Evolutionary conservation across 2,113 vertebrate species (phyloP).

Genomic region (Epinephelus cyanopodus): DNA sequence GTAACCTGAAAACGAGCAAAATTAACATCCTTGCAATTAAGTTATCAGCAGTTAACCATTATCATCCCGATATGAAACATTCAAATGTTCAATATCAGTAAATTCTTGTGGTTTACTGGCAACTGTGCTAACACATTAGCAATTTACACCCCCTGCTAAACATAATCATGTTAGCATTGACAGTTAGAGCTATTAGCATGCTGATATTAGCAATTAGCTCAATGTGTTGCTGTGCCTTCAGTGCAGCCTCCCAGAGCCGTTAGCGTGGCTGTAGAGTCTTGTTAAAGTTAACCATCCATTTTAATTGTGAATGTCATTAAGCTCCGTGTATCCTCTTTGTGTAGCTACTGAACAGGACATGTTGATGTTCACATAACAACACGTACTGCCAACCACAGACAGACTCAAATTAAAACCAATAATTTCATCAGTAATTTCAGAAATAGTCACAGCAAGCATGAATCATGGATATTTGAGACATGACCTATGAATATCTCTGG

Average conservation of each 20-base stretch:
- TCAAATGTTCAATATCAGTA: too few species aligned
- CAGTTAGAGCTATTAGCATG: too few species aligned
- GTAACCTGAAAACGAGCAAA: too few species aligned
- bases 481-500: conserved; percentile 3
- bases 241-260: background rate
- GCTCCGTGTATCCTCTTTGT: background rate
- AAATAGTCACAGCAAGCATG: background rate
- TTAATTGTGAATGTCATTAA: background rate
- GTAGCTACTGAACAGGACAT: background rate
- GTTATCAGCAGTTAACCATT: too few species aligned
- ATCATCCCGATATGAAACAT: too few species aligned
- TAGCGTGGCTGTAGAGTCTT: background rate
- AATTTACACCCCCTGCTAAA: too few species aligned
- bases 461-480: conserved; percentile 11
- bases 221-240: too few species aligned
- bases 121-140: too few species aligned
- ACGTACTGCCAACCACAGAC: background rate
- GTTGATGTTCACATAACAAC: background rate
- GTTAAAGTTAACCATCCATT: background rate
- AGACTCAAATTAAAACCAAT: background rate
- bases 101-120: too few species aligned
- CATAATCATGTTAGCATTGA: too few species aligned
- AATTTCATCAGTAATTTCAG: background rate
- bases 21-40: too few species aligned
- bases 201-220: too few species aligned